phyloP scores from a whole-genome alignment of 2,888 invertebrate species.

The Caenorhabditis sp. region DNA sequence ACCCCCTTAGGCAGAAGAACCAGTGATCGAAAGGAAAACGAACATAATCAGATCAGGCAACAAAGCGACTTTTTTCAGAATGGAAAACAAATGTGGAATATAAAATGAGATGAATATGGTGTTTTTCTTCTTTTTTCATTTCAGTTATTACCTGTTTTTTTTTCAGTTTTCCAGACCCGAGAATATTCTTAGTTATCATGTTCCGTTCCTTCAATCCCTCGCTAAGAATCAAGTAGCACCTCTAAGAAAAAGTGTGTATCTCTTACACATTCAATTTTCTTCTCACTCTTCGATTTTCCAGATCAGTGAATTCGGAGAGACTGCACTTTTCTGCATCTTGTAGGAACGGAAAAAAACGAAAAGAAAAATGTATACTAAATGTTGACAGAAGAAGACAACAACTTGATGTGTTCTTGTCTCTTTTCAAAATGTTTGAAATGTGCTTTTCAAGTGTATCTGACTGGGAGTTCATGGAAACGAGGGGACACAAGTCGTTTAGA shows the following conservation, averaged over 20 bases:
- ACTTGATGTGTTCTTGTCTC: neutral
- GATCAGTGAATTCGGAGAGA: slow-evolving; percentile 48
- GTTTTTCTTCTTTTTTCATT: slow-evolving; percentile 2
- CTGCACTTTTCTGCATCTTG: slow-evolving; percentile 40
- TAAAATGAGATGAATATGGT: neutral
- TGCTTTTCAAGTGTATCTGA: slow-evolving; percentile 5
- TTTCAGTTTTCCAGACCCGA: neutral
- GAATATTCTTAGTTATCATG: neutral
- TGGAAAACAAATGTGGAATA: slow-evolving; percentile 9
- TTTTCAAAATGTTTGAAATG: slow-evolving; percentile 1
- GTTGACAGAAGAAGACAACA: neutral
- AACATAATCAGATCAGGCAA: slow-evolving; percentile 26
- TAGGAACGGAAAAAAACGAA: neutral
- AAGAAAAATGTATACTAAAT: neutral
- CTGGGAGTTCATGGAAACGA: neutral
- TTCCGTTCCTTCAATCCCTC: slow-evolving; percentile 21
- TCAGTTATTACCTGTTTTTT: slow-evolving; percentile 9
- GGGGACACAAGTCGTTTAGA: neutral
- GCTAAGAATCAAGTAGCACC: slow-evolving; percentile 15
- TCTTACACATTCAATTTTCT: slow-evolving; percentile 50
- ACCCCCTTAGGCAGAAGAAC: slow-evolving; percentile 2
- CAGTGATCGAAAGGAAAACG: slow-evolving; percentile 20
- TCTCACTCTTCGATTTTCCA: slow-evolving; percentile 59
- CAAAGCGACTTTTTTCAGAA: neutral
- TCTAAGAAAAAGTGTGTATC: neutral